These are phyloP conservation scores for Melanotaenia trifasciata DNA, from an alignment of 2,797 vertebrate species.

Conservation along the genomic window DNA sequence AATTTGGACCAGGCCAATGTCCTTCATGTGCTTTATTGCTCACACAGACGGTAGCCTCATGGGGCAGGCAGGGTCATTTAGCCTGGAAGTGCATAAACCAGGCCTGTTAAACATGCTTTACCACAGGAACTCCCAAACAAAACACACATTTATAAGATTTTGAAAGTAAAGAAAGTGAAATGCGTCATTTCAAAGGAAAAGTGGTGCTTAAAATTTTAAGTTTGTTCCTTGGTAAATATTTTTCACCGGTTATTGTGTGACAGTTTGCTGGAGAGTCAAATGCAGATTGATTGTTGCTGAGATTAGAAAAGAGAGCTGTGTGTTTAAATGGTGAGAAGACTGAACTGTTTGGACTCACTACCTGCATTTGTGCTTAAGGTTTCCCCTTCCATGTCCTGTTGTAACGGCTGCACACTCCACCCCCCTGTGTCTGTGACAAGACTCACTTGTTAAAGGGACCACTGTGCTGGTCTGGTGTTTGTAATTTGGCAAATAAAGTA, in stretches of 20 bases:
- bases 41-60: slow-evolving; percentile 43
- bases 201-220: slow-evolving; percentile 29
- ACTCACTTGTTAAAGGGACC: slow-evolving; percentile 5
- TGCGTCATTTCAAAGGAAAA: slow-evolving; percentile 33
- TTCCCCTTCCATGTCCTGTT: slow-evolving; percentile 72
- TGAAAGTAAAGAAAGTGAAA: slow-evolving; percentile 29
- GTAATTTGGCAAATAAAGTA: neutral
- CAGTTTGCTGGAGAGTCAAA: slow-evolving; percentile 57
- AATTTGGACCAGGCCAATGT: slow-evolving; percentile 65
- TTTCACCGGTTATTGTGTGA: slow-evolving; percentile 71
- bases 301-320: slow-evolving; percentile 52
- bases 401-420: slow-evolving; percentile 43
- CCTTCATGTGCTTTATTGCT: slow-evolving; percentile 43
- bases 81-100: slow-evolving; percentile 30
- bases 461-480: neutral
- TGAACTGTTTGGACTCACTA: slow-evolving; percentile 70
- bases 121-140: slow-evolving; percentile 48
- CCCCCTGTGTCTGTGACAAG: slow-evolving; percentile 37
- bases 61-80: slow-evolving; percentile 34
- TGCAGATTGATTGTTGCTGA: slow-evolving; percentile 52
- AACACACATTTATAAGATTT: slow-evolving; percentile 32
- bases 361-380: slow-evolving; percentile 69
- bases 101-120: slow-evolving; percentile 33
- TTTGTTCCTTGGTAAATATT: slow-evolving; percentile 74
- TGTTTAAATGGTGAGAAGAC: slow-evolving; percentile 71